Evolutionary conservation across 2,888 invertebrate species (phyloP).

Genomic region (Siphlonurus alternatus): DNA sequence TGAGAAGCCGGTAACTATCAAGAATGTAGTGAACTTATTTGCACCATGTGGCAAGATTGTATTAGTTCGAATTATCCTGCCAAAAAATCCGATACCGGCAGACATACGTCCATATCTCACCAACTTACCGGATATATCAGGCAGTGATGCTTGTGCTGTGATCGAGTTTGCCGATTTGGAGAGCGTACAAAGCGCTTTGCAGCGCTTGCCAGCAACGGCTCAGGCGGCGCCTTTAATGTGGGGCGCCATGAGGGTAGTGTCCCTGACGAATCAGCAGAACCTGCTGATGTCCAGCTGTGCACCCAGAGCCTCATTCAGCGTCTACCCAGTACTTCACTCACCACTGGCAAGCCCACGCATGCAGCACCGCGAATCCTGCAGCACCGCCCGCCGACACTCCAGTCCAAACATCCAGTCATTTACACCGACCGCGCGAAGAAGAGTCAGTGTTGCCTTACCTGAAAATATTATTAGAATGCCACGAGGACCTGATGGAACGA

Average conservation of each 20-base stretch:
- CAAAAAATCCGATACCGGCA: background rate
- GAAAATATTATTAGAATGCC: background rate
- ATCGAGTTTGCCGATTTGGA: background rate
- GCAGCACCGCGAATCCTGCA: too few species aligned
- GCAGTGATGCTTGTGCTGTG: background rate
- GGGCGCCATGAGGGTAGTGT: background rate
- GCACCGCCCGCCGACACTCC: background rate
- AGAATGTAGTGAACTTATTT: background rate
- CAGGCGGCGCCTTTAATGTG: background rate
- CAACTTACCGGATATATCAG: background rate
- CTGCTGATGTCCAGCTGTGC: background rate
- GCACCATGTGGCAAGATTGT: background rate
- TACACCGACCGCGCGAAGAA: background rate
- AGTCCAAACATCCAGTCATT: background rate
- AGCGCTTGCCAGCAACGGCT: background rate
- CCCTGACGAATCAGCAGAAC: background rate
- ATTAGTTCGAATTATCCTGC: background rate
- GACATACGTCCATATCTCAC: background rate
- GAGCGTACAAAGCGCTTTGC: background rate
- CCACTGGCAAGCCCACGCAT: background rate
- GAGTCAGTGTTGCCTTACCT: background rate
- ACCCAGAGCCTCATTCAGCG: background rate
- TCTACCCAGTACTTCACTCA: background rate
- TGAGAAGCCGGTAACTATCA: background rate
- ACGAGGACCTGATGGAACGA: background rate